phyloP scores from a whole-genome alignment of 2,888 invertebrate genomes.

The Unio pictorum region DNA sequence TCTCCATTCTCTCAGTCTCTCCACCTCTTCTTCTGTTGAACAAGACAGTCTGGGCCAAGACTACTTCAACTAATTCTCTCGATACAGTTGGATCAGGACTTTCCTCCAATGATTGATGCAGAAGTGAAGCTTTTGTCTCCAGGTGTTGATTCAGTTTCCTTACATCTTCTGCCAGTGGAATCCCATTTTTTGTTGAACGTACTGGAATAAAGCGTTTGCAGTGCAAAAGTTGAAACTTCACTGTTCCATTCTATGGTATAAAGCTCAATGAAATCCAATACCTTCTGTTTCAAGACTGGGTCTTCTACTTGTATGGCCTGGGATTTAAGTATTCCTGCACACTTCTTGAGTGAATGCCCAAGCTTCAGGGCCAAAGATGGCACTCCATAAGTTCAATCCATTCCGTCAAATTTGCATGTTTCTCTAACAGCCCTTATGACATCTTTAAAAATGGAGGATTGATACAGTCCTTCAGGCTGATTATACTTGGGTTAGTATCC shows the following conservation, averaged over 20 bases:
- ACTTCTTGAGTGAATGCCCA: slow-evolving; percentile 11
- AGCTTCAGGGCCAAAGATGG: slow-evolving; percentile 12
- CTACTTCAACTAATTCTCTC: slow-evolving; percentile 5
- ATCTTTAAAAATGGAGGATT: neutral
- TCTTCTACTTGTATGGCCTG: slow-evolving; percentile 3
- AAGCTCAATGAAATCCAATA: slow-evolving; percentile 4
- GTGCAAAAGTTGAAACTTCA: slow-evolving; percentile 6
- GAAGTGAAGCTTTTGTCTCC: neutral
- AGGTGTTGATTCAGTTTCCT: slow-evolving; percentile 4
- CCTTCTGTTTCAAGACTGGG: neutral
- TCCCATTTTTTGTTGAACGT: slow-evolving; percentile 9
- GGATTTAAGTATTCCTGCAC: slow-evolving; percentile 1
- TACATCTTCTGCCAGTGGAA: slow-evolving; percentile 13
- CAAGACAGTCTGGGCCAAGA: slow-evolving; percentile 14
- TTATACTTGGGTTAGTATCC: neutral
- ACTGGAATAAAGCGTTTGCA: slow-evolving; percentile 1
- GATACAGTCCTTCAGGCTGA: slow-evolving; percentile 10
- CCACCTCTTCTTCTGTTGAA: slow-evolving; percentile 15
- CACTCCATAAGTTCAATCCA: neutral
- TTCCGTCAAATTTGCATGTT: slow-evolving; percentile 2
- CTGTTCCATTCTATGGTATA: slow-evolving; percentile 11
- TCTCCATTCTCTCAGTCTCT: slow-evolving; percentile 15
- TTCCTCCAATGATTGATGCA: no score
- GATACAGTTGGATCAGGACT: neutral
- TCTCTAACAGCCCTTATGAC: slow-evolving; percentile 5